phyloP scores from a whole-genome alignment of 2,888 invertebrate species.

The Thera obeliscata region DNA sequence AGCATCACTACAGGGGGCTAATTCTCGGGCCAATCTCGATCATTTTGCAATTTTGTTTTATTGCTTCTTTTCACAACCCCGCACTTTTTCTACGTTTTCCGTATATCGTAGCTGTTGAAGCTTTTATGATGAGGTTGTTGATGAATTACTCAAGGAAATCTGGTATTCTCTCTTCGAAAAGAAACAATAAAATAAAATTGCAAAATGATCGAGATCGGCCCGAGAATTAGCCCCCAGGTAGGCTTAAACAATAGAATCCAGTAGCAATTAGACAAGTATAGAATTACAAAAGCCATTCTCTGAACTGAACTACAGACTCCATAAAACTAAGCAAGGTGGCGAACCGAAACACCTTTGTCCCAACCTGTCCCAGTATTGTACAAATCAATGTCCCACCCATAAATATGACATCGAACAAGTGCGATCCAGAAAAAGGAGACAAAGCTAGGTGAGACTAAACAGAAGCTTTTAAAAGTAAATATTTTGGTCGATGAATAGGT shows the following conservation, averaged over 20 bases:
- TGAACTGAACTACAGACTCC: conserved; percentile 34
- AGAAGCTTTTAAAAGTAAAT: conserved; percentile 64
- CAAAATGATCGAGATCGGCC: no score
- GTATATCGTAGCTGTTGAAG: no score
- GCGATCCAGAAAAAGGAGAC: conserved; percentile 25
- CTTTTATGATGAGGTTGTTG: no score
- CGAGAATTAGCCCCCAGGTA: not conserved
- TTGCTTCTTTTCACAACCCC: no score
- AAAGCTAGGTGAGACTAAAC: conserved; percentile 33
- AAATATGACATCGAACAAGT: conserved; percentile 51
- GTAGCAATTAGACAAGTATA: conserved; percentile 25
- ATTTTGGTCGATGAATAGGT: conserved; percentile 69
- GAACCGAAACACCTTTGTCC: conserved; percentile 31
- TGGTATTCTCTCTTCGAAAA: no score
- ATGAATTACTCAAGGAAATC: no score
- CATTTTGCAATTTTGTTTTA: no score
- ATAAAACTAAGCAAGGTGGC: conserved; percentile 20
- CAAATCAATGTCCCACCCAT: conserved; percentile 38
- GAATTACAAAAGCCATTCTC: conserved; percentile 24
- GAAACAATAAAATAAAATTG: no score
- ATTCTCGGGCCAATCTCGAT: no score
- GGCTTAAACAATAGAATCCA: conserved; percentile 19
- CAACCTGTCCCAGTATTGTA: conserved; percentile 37
- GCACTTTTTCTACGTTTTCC: no score
- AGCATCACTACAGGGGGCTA: no score